Base-by-base conservation (phyloP, 1,140 invertebrate genomes). In the Psix sp. region DNA sequence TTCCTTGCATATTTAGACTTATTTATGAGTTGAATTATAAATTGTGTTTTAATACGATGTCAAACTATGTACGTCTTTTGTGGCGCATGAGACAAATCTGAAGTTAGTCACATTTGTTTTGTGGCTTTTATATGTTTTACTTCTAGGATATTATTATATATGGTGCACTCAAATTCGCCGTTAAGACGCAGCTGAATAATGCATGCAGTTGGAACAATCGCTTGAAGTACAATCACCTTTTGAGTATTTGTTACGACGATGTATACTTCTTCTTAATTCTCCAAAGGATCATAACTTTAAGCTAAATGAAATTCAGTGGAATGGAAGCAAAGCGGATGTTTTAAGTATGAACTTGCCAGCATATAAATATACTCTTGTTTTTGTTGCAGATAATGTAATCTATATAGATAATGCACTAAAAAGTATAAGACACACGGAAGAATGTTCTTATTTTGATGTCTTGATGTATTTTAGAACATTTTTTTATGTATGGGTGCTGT, bases 221-320 rank as follows among this genome's bases (percentile, higher is more conserved):
- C 66, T 54, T 60, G 45, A 48, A 18, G 56, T 54, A 11, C 57
- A 70, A 62, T 62, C 48, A 56, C 36, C 49, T 39, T 35, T 24
- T 33, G 36, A 45, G 48, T 54, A 54, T 60, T 70, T 60, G 54
- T 70, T 60, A 70, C 31, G 40, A 36, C 66, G 17, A 60, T 54
- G 48, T 60, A 68, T 9, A 5, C 54, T 60, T 9, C 18, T 54
- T 60, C 2, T 31, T 62, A 46, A 70, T 70, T 62, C 36, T 18
- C 26, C 33, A 60, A 52, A 54, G 57, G 40, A 62, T 29, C 5
- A 54, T 45, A 45, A 48, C 39, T 54, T 6, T 13, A 5, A 54
- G 31, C 13, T 21, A 70, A 70, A 70, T 70, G 49, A 56, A 60
- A 70, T 70, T 46, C 56, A 56, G 26, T n/a, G 26, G 26, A 48